Percentiles rank a stretch among this genome's conserved stretches.
phyloP scores from a whole-genome alignment of 2,113 vertebrate species.

The Scalopus aquaticus region DNA sequence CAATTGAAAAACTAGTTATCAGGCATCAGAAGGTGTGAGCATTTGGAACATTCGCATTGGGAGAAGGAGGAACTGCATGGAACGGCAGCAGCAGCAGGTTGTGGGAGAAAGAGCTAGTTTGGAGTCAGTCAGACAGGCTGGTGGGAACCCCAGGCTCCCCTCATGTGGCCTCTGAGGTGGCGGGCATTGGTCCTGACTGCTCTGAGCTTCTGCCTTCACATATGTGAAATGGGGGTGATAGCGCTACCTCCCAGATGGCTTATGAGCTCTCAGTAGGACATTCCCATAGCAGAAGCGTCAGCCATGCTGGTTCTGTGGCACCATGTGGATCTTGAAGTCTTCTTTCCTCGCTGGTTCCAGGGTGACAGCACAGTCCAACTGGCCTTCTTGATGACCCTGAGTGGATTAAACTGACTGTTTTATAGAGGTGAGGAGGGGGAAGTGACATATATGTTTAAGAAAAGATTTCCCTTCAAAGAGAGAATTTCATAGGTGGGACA shows the following conservation, averaged over 20 bases:
- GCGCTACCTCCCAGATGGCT: neutral
- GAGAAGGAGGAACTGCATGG: accelerated
- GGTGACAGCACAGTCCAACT: accelerated
- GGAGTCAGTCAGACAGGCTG: neutral
- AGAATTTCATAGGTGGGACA: neutral
- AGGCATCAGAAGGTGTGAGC: neutral
- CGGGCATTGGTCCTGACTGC: neutral
- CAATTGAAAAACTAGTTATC: neutral
- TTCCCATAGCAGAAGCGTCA: accelerated
- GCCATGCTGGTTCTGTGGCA: accelerated
- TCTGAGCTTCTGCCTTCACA: neutral
- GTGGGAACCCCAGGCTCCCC: accelerated
- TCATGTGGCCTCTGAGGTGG: neutral
- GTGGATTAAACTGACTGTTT: neutral
- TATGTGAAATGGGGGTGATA: neutral
- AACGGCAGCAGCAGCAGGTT: accelerated
- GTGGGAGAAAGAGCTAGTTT: neutral
- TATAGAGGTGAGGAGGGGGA: neutral
- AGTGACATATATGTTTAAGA: neutral
- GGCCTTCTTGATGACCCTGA: neutral
- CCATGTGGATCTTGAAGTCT: neutral
- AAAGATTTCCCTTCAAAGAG: neutral
- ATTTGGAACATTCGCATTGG: neutral
- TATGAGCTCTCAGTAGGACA: neutral
- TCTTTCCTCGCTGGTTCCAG: neutral